phyloP scores from a whole-genome alignment of 2,797 vertebrate genomes.

The Morus bassanus region DNA sequence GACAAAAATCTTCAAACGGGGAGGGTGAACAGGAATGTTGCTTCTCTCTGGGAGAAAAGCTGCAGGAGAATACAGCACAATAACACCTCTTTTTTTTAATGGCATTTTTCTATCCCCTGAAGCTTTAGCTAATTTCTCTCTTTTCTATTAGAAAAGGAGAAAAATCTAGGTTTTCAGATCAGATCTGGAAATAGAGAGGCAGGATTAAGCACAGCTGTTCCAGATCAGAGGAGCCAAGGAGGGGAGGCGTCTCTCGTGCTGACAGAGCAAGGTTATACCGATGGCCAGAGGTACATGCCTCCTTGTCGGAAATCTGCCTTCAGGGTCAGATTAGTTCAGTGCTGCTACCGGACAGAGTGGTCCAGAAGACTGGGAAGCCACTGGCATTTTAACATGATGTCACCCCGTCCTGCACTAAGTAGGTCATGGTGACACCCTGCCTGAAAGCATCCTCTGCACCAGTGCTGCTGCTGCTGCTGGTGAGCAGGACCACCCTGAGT shows the following conservation, averaged over 20 bases:
- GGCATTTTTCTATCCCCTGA: not conserved
- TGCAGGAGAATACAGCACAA: not conserved
- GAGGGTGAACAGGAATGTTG: not conserved
- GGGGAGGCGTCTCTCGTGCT: not conserved
- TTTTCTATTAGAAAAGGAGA: not conserved
- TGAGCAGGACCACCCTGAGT: rapidly evolving
- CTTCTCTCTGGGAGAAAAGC: not conserved
- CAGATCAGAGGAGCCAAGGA: not conserved
- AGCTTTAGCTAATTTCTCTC: not conserved
- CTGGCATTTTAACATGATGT: not conserved
- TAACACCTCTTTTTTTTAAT: not conserved
- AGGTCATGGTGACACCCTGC: constrained; percentile 13
- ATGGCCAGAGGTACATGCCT: not conserved
- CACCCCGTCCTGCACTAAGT: not conserved
- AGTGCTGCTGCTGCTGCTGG: not conserved
- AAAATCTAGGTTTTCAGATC: constrained; percentile 37
- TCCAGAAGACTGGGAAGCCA: not conserved
- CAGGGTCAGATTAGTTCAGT: not conserved
- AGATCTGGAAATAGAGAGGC: not conserved
- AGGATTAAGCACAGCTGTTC: not conserved
- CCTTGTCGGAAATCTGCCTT: not conserved
- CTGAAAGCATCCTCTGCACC: not conserved
- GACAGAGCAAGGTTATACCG: not conserved
- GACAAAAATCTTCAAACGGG: not conserved
- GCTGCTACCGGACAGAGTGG: not conserved